These are phyloP conservation scores for Choristoneura rosaceana DNA, from an alignment of 2,888 invertebrate genomes.

Conservation along the genomic window DNA sequence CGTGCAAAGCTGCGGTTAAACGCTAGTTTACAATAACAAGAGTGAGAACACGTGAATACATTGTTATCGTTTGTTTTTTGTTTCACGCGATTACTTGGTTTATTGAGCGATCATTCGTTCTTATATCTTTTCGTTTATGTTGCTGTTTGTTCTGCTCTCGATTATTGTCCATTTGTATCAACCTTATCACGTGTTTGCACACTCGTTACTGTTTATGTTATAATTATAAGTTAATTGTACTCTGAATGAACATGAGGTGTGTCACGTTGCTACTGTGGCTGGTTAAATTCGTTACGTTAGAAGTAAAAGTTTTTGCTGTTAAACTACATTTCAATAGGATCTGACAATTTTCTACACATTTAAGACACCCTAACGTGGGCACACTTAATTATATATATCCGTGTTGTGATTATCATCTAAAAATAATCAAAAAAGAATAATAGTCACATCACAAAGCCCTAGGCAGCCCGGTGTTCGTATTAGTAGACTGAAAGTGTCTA, in stretches of 20 bases:
- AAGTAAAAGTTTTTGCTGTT: too few species aligned
- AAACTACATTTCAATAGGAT: too few species aligned
- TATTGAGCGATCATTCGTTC: background rate
- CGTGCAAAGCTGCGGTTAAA: too few species aligned
- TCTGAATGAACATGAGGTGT: background rate
- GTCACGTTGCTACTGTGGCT: conserved; percentile 12
- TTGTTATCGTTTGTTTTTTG: conserved; percentile 1
- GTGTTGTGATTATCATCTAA: too few species aligned
- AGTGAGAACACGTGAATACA: background rate
- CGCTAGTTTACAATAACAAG: background rate
- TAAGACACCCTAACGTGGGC: too few species aligned
- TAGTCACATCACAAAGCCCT: too few species aligned
- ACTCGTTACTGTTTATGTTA: conserved; percentile 21
- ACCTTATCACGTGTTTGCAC: conserved; percentile 36
- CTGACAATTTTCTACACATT: too few species aligned
- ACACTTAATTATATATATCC: too few species aligned
- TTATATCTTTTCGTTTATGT: background rate
- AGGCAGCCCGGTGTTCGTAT: too few species aligned
- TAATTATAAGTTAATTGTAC: conserved; percentile 33
- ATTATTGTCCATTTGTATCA: background rate
- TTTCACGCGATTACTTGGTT: background rate
- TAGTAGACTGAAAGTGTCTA: too few species aligned
- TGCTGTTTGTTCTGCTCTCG: conserved; percentile 26
- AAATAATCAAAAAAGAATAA: too few species aligned
- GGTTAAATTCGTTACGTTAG: too few species aligned